These are phyloP conservation scores for Asobara japonica DNA, from an alignment of 1,140 invertebrate genomes.

Conservation along the genomic window DNA sequence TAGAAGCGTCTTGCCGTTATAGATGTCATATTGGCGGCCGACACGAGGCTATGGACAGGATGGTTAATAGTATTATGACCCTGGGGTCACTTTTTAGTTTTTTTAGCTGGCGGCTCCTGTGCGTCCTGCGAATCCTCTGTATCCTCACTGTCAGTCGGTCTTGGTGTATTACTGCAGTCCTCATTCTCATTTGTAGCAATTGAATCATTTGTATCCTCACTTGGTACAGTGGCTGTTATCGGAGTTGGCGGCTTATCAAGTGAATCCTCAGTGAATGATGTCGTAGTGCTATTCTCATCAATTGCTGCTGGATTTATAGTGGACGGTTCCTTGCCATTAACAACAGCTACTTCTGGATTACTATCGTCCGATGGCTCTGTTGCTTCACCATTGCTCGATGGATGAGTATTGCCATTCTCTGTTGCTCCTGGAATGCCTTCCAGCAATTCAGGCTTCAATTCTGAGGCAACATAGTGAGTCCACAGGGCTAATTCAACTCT, in stretches of 20 bases:
- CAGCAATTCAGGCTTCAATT: slow-evolving; percentile 83
- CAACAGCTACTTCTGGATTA: slow-evolving; percentile 62
- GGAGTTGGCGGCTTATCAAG: slow-evolving; percentile 70
- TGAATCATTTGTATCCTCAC: slow-evolving; percentile 62
- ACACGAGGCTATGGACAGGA: slow-evolving; percentile 53
- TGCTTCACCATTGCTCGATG: slow-evolving; percentile 60
- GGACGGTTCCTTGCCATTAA: slow-evolving; percentile 53
- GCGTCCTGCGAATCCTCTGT: slow-evolving; percentile 61
- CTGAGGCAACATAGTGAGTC: slow-evolving; percentile 87
- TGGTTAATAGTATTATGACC: slow-evolving; percentile 34
- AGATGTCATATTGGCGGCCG: slow-evolving; percentile 55
- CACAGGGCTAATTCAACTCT: slow-evolving; percentile 89
- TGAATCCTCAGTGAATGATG: slow-evolving; percentile 78
- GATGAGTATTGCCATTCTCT: slow-evolving; percentile 69
- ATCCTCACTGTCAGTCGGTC: slow-evolving; percentile 63
- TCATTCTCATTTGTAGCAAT: slow-evolving; percentile 57
- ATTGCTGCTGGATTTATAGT: slow-evolving; percentile 57
- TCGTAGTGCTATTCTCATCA: slow-evolving; percentile 70
- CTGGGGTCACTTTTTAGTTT: slow-evolving; percentile 63
- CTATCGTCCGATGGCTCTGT: slow-evolving; percentile 67
- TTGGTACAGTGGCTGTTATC: slow-evolving; percentile 52
- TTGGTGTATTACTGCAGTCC: slow-evolving; percentile 60
- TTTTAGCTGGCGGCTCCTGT: slow-evolving; percentile 62
- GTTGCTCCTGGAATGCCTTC: slow-evolving; percentile 76
- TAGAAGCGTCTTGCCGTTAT: slow-evolving; percentile 57